Conservation (phyloP, 2,113 vertebrate species). For the Gallinago undulata region DNA sequence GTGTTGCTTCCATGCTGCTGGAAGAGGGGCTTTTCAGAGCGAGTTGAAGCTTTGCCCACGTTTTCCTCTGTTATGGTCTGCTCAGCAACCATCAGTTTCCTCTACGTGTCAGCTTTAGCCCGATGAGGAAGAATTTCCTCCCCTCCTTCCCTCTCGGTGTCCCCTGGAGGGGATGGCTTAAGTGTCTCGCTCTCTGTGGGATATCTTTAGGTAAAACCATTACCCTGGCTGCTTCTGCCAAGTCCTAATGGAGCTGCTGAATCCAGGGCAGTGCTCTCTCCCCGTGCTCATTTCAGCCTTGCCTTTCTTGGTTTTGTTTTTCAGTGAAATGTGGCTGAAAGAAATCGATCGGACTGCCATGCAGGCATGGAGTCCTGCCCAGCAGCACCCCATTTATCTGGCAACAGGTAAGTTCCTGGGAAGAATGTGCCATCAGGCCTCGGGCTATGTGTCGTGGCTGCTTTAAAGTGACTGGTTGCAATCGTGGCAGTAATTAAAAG, state of each 20-base stretch:
- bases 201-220: not conserved
- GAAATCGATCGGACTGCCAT: conserved; percentile 93
- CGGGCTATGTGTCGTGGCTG: fast-evolving
- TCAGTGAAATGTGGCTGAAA: conserved; percentile 93
- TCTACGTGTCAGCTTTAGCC: not conserved
- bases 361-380: conserved; percentile 94
- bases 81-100: not conserved
- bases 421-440: fast-evolving
- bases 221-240: not conserved
- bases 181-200: too few species aligned
- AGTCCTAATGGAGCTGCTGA: not conserved
- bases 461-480: too few species aligned
- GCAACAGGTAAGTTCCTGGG: conserved; percentile 84
- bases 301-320: not conserved
- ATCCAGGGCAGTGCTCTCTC: not conserved
- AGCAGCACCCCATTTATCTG: conserved; percentile 92
- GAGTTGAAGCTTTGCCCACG: not conserved
- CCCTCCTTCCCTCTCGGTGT: too few species aligned
- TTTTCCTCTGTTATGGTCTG: not conserved
- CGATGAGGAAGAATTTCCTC: not conserved
- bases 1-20: not conserved
- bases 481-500: fast-evolving
- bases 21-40: not conserved
- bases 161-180: not conserved
- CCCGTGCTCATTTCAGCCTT: fast-evolving